Conservation (phyloP, 92 coral and sea anemone species). For the Epizoanthus rinbou region DNA sequence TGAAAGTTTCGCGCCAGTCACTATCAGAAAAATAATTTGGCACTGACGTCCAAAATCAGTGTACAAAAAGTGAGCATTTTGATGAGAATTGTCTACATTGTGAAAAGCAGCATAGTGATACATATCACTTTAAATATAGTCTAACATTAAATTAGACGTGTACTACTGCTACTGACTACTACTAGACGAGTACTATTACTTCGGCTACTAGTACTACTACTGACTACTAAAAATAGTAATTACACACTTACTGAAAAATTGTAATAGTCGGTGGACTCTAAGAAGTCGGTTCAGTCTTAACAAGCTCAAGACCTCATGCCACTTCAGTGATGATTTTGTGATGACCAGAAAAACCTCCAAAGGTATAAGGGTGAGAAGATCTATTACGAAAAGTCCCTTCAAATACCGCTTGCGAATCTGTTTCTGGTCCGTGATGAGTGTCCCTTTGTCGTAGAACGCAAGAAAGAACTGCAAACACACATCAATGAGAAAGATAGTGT, state of each 20-base stretch:
- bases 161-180: too few species aligned
- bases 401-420: slow-evolving; percentile 66
- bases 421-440: slow-evolving; percentile 65
- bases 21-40: too few species aligned
- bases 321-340: slow-evolving; percentile 31
- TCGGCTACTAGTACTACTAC: too few species aligned
- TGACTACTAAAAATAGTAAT: not conserved
- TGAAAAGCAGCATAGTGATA: too few species aligned
- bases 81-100: too few species aligned
- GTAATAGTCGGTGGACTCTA: slow-evolving; percentile 63
- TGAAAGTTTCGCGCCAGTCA: too few species aligned
- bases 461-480: slow-evolving; percentile 61
- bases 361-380: slow-evolving; percentile 66
- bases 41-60: not conserved
- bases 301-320: slow-evolving; percentile 66
- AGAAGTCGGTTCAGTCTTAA: slow-evolving; percentile 72
- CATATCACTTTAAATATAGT: too few species aligned
- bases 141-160: too few species aligned
- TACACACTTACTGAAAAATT: slow-evolving; percentile 72
- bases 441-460: slow-evolving; percentile 74
- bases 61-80: not conserved
- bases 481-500: slow-evolving; percentile 67
- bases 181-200: too few species aligned
- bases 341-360: slow-evolving; percentile 61
- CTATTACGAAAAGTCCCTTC: slow-evolving; percentile 60